Base-by-base conservation (phyloP, 2,888 invertebrate genomes). In the Drosophila lacicola region DNA sequence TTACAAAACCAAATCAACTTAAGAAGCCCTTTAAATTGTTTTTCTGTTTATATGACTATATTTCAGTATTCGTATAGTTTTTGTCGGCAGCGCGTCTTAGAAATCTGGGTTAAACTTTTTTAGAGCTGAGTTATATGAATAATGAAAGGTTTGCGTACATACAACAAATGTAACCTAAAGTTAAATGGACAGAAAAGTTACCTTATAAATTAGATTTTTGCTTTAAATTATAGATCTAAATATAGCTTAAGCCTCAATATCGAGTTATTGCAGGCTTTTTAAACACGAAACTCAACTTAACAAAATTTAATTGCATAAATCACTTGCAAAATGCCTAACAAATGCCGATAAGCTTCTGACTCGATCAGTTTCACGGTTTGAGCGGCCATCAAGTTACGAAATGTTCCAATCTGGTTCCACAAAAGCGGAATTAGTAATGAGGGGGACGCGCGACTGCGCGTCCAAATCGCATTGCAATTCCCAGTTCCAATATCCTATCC, bases 331-430 rank as follows among this genome's bases (percentile, higher is more conserved):
- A 61, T 72, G 44, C 58, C 33, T 25, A 47, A 44, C 42, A 42
- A 60, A 68, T 69, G 21, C 41, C 44, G 74, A 74, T 73, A 64
- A 62, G 67, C 56, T 50, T 19, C 36, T 37, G 39, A 65, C 60
- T 68, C 53, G 77, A 67, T 74, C 72, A 64, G 76, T 50, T 75
- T 61, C 51, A 61, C 36, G 49, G 46, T 70, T 66, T 58, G 76
- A 47, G 44, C 45, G 51, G 50, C 47, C 53, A 46, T 63, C 61
- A 60, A 60, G 65, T 13, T 37, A 56, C 51, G 60, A 67, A 76
- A 70, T 57, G 74, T 80, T 74, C 60, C 84, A 80, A 86, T 80
- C 86, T 83, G 71, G 71, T 56, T 51, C 51, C 14, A 65, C 64
- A 63, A 46, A 82, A 88, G 83, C 74, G 62, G 74, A 67, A 75